These are phyloP conservation scores for Clarias macrocephalus DNA, from an alignment of 2,113 vertebrate species.

Conservation along the genomic window DNA sequence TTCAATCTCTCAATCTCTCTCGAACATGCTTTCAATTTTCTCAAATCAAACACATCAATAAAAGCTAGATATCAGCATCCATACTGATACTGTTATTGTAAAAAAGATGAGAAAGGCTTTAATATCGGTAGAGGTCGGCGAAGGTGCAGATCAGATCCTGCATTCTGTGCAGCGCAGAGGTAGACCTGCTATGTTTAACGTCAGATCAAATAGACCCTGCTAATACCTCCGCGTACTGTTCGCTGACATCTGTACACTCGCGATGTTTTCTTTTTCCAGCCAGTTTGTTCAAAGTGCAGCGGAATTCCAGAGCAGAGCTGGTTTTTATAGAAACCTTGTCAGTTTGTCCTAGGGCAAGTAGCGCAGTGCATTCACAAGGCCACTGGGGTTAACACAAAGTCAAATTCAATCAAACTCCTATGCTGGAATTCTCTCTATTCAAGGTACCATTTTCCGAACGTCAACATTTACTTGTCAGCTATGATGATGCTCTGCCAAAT, in stretches of 20 bases:
- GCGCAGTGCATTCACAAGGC: constrained; percentile 40
- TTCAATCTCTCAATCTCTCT: constrained; percentile 39
- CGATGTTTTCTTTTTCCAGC: constrained; percentile 66
- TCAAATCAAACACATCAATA: constrained; percentile 56
- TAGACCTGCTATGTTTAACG: constrained; percentile 80
- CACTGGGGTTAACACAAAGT: constrained; percentile 39
- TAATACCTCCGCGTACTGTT: constrained; percentile 78
- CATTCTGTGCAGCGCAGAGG: constrained; percentile 73
- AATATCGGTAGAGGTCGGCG: constrained; percentile 47
- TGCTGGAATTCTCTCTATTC: not conserved
- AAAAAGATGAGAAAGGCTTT: constrained; percentile 41
- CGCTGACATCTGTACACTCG: constrained; percentile 79
- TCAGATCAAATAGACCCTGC: constrained; percentile 81
- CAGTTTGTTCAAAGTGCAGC: constrained; percentile 73
- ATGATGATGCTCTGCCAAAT: too few species aligned
- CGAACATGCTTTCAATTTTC: constrained; percentile 61
- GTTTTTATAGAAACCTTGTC: constrained; percentile 53
- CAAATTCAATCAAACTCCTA: constrained; percentile 37
- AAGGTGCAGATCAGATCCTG: constrained; percentile 60
- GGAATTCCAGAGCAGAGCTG: constrained; percentile 50
- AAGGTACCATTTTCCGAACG: not conserved
- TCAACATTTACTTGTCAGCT: constrained; percentile 4
- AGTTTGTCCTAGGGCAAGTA: constrained; percentile 45
- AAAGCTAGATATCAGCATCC: constrained; percentile 54
- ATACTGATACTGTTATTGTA: constrained; percentile 51